Evolutionary conservation across 2,888 invertebrate species (phyloP).

Genomic region (Cosmopolites sordidus): DNA sequence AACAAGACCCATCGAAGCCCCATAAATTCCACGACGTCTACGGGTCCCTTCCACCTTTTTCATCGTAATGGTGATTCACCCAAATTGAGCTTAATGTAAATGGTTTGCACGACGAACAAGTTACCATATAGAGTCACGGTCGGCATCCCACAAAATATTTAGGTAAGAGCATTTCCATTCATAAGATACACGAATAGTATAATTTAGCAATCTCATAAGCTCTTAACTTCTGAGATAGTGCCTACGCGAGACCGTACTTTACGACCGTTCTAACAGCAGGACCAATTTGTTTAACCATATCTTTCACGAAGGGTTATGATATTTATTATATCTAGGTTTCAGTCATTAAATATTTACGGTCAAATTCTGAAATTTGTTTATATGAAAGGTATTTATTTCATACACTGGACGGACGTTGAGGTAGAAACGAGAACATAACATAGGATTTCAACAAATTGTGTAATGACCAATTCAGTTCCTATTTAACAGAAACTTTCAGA

Average conservation of each 20-base stretch:
- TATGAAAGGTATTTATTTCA: too few relatives aligned
- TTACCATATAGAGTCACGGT: constrained; percentile 15
- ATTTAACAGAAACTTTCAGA: too few relatives aligned
- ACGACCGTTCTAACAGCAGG: neutral
- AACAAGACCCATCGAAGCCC: neutral
- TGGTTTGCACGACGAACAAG: constrained; percentile 11
- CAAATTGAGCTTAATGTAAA: constrained; percentile 11
- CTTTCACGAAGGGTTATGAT: neutral
- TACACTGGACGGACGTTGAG: too few relatives aligned
- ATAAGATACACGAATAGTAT: constrained; percentile 9
- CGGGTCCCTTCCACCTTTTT: neutral
- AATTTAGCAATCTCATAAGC: neutral
- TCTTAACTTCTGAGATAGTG: constrained; percentile 1
- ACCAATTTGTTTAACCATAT: neutral
- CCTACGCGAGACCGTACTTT: neutral
- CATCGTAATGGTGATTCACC: constrained; percentile 8
- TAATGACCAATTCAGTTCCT: too few relatives aligned
- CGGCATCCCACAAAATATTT: constrained; percentile 15
- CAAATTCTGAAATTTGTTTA: too few relatives aligned
- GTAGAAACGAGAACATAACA: too few relatives aligned
- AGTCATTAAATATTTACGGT: neutral
- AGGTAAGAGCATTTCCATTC: constrained; percentile 17
- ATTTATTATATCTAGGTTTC: neutral
- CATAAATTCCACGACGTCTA: neutral
- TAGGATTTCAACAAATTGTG: too few relatives aligned